Percentiles rank a stretch among this genome's conserved stretches.
Evolutionary conservation across 2,797 vertebrate species (phyloP).

Genomic region (Novumbra hubbsi): DNA sequence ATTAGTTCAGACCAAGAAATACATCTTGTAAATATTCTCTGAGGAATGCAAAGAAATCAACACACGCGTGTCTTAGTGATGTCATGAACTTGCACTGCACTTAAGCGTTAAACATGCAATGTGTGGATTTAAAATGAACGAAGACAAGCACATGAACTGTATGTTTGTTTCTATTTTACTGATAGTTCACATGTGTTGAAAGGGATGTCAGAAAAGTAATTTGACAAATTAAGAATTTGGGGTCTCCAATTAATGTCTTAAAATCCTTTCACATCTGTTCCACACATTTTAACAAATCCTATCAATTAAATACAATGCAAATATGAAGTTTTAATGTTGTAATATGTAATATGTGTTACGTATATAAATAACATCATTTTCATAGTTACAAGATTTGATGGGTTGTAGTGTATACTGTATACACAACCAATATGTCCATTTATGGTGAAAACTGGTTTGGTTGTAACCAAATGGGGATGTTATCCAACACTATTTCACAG

Average conservation of each 20-base stretch:
- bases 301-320: slow-evolving; percentile 53
- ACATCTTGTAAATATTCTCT: neutral
- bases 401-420: slow-evolving; percentile 35
- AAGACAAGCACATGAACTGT: neutral
- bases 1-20: neutral
- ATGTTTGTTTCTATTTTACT: neutral
- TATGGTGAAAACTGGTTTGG: too few species aligned
- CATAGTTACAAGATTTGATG: slow-evolving; percentile 46
- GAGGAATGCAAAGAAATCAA: neutral
- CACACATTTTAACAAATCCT: slow-evolving; percentile 50
- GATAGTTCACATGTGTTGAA: neutral
- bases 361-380: slow-evolving; percentile 20
- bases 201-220: neutral
- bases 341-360: too few species aligned
- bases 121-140: neutral
- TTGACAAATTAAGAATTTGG: neutral
- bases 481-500: too few species aligned
- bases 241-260: neutral
- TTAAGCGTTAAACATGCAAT: neutral
- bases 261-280: too few species aligned
- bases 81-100: neutral
- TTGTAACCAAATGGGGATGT: too few species aligned
- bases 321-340: too few species aligned
- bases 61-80: neutral
- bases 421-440: too few species aligned